Conservation (phyloP, 2,888 invertebrate species). For the Schizaphis graminum region DNA sequence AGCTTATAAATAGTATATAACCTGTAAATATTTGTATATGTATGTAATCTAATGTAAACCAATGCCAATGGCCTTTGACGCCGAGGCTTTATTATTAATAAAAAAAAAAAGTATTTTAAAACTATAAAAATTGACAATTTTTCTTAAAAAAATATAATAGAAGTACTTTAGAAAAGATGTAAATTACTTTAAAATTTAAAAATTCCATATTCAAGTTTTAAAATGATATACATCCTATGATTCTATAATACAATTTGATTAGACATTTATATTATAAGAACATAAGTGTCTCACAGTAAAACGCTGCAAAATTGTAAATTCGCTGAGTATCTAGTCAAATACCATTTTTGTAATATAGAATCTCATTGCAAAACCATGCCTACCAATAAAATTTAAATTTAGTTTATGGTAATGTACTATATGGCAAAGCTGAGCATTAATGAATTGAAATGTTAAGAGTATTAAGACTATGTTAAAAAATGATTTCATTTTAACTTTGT, state of each 20-base stretch:
- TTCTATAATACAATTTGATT: not conserved
- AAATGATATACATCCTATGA: not conserved
- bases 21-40: no score
- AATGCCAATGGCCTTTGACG: no score
- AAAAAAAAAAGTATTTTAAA: no score
- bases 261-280: not conserved
- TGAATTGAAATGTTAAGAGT: no score
- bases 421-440: no score
- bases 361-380: not conserved
- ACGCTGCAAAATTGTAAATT: not conserved
- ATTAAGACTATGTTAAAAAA: no score
- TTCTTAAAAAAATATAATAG: not conserved
- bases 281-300: not conserved
- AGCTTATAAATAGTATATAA: no score
- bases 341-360: not conserved
- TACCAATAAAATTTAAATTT: not conserved
- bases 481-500: no score
- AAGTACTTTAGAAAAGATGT: not conserved
- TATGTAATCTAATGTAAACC: no score
- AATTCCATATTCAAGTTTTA: not conserved
- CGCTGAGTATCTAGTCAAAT: not conserved
- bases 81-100: no score
- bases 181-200: not conserved
- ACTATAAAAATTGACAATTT: not conserved
- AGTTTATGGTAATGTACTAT: not conserved